Evolutionary conservation across 2,113 vertebrate genomes (phyloP), one percentile per base, ranked within the genome.

Genomic region (Pomatorhinus ruficollis): DNA sequence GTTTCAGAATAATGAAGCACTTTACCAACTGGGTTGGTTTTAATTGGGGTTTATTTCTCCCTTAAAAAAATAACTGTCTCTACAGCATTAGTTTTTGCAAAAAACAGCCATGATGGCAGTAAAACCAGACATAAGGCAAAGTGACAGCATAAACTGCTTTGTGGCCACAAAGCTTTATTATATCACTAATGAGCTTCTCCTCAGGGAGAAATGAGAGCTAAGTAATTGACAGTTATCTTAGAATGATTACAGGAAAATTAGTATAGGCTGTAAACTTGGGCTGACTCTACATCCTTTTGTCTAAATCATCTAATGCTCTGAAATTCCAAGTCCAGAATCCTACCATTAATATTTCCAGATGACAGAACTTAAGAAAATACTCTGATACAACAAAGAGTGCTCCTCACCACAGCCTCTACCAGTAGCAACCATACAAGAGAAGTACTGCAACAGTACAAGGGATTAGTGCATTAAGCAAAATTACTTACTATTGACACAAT

Each of bases 1-100:
- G 7, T 84, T 87, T 71, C n/a, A 76, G 37, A 17, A 60, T 15
- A 59, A 72, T 6, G 7, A 83, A 89, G 27, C 8, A 21, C 11
- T 78, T 74, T 31, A 63, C 7, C 22, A 89, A 31, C 16, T 49
- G 23, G 12, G 9, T 4, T 87, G 9, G 3, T 40, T 69, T 47
- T 33, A 69, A 8, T 3, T 22, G 10, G 37, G 4, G 0, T 3
- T 31, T 53, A 40, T 66, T 30, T 6, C 0, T 1, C 6, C 4
- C 11, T 35, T 35, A 15, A 59, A 81, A 69, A 93, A 33, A 15
- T 1, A 61, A 65, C 6, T 45, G 24, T n/a, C 18, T 69, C 19
- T 24, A 50, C 12, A 77, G 18, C 25, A 68, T 35, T 52, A 31
- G 12, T 20, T 60, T 78, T 72, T 49, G 56, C 3, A 85, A 86